Evolutionary conservation across 23 tunicate species (phyloP).

Genomic region (Diplosoma virens): DNA sequence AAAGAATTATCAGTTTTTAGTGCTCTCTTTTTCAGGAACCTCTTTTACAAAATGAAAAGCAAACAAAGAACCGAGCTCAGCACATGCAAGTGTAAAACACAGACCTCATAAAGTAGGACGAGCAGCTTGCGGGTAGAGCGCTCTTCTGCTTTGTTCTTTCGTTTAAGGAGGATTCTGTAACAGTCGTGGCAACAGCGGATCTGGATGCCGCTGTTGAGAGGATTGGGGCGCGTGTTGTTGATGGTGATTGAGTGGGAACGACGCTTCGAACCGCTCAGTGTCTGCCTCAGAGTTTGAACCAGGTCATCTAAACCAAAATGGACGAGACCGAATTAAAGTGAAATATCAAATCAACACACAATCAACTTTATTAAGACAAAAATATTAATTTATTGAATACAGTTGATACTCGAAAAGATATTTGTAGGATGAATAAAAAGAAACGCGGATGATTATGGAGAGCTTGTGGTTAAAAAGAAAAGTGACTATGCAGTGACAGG

Average conservation of each 20-base stretch:
- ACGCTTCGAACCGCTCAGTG: background rate
- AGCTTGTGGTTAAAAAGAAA: too few relatives aligned
- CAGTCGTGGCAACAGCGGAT: conserved; percentile 75
- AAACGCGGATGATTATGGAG: too few relatives aligned
- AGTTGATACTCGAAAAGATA: too few relatives aligned
- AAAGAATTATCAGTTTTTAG: too few relatives aligned
- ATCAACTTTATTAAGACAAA: too few relatives aligned
- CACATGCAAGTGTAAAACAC: too few relatives aligned
- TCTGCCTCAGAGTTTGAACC: conserved; percentile 35
- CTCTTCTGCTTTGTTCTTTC: conserved; percentile 60
- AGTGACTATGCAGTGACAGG: too few relatives aligned
- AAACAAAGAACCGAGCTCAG: too few relatives aligned
- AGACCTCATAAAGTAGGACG: conserved; percentile 57
- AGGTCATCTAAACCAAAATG: conserved; percentile 24
- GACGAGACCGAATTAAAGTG: background rate
- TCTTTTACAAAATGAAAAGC: too few relatives aligned
- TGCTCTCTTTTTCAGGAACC: too few relatives aligned
- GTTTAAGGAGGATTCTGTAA: conserved; percentile 41
- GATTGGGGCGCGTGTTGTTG: background rate
- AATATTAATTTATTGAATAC: too few relatives aligned
- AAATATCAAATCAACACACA: background rate
- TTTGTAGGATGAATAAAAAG: too few relatives aligned
- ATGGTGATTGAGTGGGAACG: conserved; percentile 12
- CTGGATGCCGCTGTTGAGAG: background rate
- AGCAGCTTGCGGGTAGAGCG: conserved; percentile 45